phyloP scores from a whole-genome alignment of 2,113 vertebrate genomes.

The Corythornis cristatus region DNA sequence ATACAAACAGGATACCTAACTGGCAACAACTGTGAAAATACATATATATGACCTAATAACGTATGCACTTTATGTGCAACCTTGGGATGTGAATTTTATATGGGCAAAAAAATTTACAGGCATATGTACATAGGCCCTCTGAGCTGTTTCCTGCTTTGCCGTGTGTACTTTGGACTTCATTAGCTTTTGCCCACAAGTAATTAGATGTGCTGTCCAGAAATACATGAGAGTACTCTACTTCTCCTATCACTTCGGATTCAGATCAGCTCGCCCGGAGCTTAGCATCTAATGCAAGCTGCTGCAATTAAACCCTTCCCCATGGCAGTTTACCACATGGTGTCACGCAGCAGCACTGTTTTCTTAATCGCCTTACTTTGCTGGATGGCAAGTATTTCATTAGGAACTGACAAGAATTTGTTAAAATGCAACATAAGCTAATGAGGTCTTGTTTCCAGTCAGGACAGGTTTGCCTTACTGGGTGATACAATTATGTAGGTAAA shows the following conservation, averaged over 20 bases:
- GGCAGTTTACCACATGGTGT: conserved; percentile 42
- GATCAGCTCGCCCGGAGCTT: not conserved
- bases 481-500: not conserved
- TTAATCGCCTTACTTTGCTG: conserved; percentile 16
- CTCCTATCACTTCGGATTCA: not conserved
- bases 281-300: not conserved
- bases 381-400: conserved; percentile 47
- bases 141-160: not conserved
- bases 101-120: not conserved
- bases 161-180: conserved; percentile 18
- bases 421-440: not conserved
- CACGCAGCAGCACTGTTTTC: not conserved
- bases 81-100: not conserved
- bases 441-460: conserved; percentile 15
- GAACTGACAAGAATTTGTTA: not conserved
- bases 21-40: conserved; percentile 2
- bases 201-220: conserved; percentile 14
- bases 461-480: not conserved
- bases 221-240: not conserved
- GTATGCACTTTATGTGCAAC: not conserved
- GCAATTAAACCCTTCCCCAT: conserved; percentile 27
- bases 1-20: conserved; percentile 6
- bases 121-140: accelerated
- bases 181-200: conserved; percentile 16
- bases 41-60: not conserved